Percentiles rank a stretch among this genome's conserved stretches.
These are phyloP conservation scores for Perca schrenkii DNA, from an alignment of 2,113 vertebrate species.

Conservation along the genomic window DNA sequence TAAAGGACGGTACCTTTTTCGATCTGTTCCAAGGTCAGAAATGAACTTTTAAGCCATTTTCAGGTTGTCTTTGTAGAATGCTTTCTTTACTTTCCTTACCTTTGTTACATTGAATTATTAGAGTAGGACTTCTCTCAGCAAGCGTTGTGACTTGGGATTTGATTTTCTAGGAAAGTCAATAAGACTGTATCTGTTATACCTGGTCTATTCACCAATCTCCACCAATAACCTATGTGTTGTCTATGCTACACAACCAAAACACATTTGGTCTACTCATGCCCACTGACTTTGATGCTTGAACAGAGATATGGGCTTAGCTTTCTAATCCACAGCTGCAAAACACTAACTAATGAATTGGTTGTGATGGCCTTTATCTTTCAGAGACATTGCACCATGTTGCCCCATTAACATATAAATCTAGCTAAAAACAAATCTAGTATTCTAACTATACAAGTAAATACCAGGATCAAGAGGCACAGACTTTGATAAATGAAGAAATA, in stretches of 20 bases:
- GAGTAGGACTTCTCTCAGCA: background rate
- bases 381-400: no score
- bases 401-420: background rate
- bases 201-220: no score
- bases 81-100: background rate
- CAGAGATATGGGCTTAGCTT: background rate
- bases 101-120: no score
- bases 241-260: no score
- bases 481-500: background rate
- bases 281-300: no score
- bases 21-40: no score
- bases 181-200: no score
- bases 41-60: background rate
- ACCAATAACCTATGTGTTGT: no score
- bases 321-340: background rate
- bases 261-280: no score
- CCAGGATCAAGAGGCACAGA: background rate
- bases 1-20: background rate
- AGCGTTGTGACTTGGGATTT: background rate
- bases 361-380: background rate
- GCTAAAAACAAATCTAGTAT: background rate
- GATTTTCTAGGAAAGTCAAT: no score
- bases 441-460: background rate
- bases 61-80: background rate
- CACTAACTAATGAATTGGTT: background rate